Conservation (phyloP, 2,113 vertebrate genomes). For the Chaetops frenatus region DNA sequence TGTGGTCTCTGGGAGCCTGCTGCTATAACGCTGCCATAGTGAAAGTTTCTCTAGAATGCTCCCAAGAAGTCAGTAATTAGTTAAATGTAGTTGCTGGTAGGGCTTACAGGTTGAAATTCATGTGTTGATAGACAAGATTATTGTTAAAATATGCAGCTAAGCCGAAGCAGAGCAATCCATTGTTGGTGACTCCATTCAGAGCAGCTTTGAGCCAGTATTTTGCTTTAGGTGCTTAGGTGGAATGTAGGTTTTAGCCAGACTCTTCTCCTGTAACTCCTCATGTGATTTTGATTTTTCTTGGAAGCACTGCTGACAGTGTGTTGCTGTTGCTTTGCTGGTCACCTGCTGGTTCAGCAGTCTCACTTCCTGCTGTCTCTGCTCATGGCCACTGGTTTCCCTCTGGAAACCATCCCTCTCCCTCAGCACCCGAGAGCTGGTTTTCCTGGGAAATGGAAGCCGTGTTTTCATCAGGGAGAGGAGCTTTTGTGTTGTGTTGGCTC, state of each 20-base stretch:
- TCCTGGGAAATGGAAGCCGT: not conserved
- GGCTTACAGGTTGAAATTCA: not conserved
- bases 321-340: not conserved
- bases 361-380: not conserved
- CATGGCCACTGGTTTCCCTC: not conserved
- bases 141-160: not conserved
- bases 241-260: not conserved
- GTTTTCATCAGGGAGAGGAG: not conserved
- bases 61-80: not conserved
- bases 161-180: not conserved
- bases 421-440: not conserved
- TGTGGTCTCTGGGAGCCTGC: fast-evolving
- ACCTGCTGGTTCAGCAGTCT: not conserved
- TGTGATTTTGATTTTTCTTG: not conserved
- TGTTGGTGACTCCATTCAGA: not conserved
- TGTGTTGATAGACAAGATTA: not conserved
- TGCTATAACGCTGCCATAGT: not conserved
- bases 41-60: not conserved
- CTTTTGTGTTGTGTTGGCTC: not conserved
- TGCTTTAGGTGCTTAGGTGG: not conserved
- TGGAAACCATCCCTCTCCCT: not conserved
- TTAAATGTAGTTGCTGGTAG: not conserved
- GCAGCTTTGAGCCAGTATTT: not conserved
- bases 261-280: not conserved
- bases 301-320: fast-evolving